Evolutionary conservation across 1,140 invertebrate genomes (phyloP).

Genomic region (Zophobas atratus): DNA sequence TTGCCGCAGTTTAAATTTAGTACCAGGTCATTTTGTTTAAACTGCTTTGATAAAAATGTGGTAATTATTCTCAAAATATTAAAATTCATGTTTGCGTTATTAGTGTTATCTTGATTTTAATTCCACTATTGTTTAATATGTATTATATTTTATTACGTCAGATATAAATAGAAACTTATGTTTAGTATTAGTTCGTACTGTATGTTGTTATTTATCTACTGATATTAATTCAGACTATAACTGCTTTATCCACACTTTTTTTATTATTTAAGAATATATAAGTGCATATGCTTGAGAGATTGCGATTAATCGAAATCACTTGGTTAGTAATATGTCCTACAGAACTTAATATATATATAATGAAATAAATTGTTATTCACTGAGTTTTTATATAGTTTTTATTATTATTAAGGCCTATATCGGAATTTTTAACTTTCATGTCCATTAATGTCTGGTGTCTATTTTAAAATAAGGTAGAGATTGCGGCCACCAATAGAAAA

Average conservation of each 20-base stretch:
- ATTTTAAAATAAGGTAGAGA: too few relatives aligned
- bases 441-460: too few relatives aligned
- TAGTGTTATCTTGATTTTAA: background rate
- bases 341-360: background rate
- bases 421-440: too few relatives aligned
- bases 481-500: too few relatives aligned
- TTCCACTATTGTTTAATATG: background rate
- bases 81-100: background rate
- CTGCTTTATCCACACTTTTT: background rate
- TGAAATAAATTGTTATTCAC: constrained; percentile 37
- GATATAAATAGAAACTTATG: too few relatives aligned
- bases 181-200: too few relatives aligned
- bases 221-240: too few relatives aligned
- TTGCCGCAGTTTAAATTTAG: constrained; percentile 28
- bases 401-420: too few relatives aligned
- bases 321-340: constrained; percentile 6
- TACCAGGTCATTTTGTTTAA: constrained; percentile 36
- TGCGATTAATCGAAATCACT: constrained; percentile 7
- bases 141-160: too few relatives aligned
- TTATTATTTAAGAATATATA: constrained; percentile 16
- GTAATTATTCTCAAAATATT: background rate
- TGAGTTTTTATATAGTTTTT: background rate
- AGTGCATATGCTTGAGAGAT: constrained; percentile 6
- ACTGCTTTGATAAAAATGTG: background rate
- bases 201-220: too few relatives aligned